These are phyloP conservation scores for Zapus hudsonius DNA, from an alignment of 2,113 vertebrate species.

Conservation along the genomic window DNA sequence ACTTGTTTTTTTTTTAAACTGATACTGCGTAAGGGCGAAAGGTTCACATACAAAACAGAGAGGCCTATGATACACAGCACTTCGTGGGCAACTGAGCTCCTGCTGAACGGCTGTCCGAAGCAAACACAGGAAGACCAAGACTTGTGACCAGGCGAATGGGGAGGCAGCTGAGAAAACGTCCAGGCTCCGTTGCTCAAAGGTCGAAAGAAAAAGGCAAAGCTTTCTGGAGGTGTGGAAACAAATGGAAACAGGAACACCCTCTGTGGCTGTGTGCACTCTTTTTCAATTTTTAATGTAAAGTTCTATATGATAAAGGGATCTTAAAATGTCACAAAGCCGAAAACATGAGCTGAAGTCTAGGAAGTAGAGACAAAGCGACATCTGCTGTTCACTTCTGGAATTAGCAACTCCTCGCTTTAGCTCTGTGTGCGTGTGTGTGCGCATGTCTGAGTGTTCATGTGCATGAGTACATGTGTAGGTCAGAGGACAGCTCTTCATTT, in stretches of 20 bases:
- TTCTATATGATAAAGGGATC: neutral
- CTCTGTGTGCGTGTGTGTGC: too few species aligned
- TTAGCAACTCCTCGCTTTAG: neutral
- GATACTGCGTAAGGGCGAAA: too few species aligned
- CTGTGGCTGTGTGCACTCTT: neutral
- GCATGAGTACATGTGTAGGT: too few species aligned
- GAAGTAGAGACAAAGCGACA: constrained; percentile 66
- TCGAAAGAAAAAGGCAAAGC: neutral
- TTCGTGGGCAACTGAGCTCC: too few species aligned
- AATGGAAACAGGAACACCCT: neutral
- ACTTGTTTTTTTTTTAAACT: too few species aligned
- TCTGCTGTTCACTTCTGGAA: constrained; percentile 73
- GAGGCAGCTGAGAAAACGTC: constrained; percentile 10
- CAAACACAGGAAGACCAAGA: neutral
- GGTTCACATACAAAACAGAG: too few species aligned
- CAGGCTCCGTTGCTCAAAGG: neutral
- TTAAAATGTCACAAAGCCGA: neutral
- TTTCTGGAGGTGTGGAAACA: neutral
- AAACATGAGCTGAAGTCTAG: neutral
- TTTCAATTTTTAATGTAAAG: neutral
- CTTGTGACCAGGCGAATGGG: neutral
- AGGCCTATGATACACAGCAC: too few species aligned
- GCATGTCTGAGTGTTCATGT: too few species aligned
- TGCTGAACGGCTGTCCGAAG: too few species aligned
- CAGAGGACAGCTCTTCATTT: too few species aligned